These are phyloP conservation scores for Elephas maximus DNA, from an alignment of 2,113 vertebrate species.

Conservation along the genomic window DNA sequence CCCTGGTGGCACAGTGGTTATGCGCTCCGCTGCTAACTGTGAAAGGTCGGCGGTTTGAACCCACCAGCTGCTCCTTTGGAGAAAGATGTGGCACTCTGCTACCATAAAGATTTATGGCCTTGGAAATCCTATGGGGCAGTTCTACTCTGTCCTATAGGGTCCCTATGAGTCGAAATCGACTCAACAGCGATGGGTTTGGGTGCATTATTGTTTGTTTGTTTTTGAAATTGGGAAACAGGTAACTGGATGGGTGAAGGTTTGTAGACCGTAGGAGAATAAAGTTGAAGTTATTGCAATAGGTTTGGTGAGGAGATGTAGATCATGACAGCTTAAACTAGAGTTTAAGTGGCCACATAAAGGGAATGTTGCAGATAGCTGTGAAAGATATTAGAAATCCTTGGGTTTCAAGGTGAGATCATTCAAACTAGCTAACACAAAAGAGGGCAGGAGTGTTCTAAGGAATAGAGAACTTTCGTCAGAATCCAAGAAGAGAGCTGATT, in stretches of 20 bases:
- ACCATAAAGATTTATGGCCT: neutral
- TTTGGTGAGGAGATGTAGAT: neutral
- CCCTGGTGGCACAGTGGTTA: neutral
- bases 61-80: neutral
- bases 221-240: neutral
- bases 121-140: neutral
- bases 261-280: neutral
- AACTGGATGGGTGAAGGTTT: neutral
- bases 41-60: neutral
- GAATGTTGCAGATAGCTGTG: neutral
- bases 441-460: neutral
- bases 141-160: neutral
- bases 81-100: neutral
- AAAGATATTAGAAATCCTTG: neutral
- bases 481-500: neutral
- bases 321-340: neutral
- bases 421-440: neutral
- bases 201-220: neutral
- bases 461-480: neutral
- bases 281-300: neutral
- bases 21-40: neutral
- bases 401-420: neutral
- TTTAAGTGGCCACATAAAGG: neutral
- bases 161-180: neutral
- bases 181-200: neutral